phyloP scores from a whole-genome alignment of 1,140 invertebrate species.

The Drosophila subpulchrella region DNA sequence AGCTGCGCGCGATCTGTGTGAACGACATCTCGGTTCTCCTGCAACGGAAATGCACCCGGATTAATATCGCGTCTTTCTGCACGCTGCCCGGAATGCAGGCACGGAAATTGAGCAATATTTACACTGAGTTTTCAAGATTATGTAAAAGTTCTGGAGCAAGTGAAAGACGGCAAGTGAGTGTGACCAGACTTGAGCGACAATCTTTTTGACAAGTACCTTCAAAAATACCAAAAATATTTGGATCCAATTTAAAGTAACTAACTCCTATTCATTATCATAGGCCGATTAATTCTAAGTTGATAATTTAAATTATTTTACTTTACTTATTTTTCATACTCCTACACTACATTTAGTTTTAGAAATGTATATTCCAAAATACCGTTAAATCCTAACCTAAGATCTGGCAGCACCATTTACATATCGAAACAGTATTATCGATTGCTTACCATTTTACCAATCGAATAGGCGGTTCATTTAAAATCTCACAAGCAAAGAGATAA shows the following conservation, averaged over 20 bases:
- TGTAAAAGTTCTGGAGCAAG: slow-evolving; percentile 77
- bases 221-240: background rate
- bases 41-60: slow-evolving; percentile 19
- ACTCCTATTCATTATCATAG: too few species aligned
- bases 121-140: slow-evolving; percentile 76
- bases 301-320: too few species aligned
- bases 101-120: slow-evolving; percentile 55
- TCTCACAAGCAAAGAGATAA: background rate
- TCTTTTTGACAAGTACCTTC: background rate
- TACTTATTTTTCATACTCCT: too few species aligned
- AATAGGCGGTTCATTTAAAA: background rate
- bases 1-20: slow-evolving; percentile 79
- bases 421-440: background rate
- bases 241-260: too few species aligned
- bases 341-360: too few species aligned
- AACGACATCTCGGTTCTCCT: slow-evolving; percentile 69
- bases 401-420: background rate
- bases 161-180: slow-evolving; percentile 22
- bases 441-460: background rate
- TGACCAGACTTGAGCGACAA: slow-evolving; percentile 4
- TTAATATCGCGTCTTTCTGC: slow-evolving; percentile 10
- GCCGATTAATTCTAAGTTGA: too few species aligned
- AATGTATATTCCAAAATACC: too few species aligned
- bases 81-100: background rate
- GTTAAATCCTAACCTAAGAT: too few species aligned